These are phyloP conservation scores for Lanistes nyassanus DNA, from an alignment of 1,140 invertebrate species.

Conservation along the genomic window DNA sequence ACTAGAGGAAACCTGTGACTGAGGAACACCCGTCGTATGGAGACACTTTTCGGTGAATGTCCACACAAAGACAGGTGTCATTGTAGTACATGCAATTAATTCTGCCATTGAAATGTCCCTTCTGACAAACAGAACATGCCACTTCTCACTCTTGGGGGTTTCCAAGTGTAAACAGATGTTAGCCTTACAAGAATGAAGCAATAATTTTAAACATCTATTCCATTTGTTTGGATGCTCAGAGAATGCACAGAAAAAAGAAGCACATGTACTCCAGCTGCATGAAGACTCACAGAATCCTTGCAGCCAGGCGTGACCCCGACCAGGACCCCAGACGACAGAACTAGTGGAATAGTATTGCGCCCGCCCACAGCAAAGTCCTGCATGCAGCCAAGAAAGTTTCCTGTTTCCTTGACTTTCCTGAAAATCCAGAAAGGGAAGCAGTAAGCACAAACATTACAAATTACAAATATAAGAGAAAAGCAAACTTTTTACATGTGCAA, in stretches of 20 bases:
- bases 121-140: too few species aligned
- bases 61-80: too few species aligned
- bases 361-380: slow-evolving; percentile 81
- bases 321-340: slow-evolving; percentile 74
- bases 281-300: slow-evolving; percentile 73
- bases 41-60: too few species aligned
- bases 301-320: slow-evolving; percentile 84
- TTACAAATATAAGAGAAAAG: background rate
- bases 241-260: too few species aligned
- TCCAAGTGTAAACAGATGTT: too few species aligned
- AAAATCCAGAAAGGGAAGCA: background rate
- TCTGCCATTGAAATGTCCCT: too few species aligned
- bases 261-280: background rate
- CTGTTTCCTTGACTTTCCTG: slow-evolving; percentile 15
- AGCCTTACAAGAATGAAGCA: background rate
- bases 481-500: background rate
- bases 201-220: background rate
- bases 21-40: too few species aligned
- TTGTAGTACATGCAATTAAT: too few species aligned
- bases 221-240: slow-evolving; percentile 68
- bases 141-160: too few species aligned
- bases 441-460: background rate
- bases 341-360: slow-evolving; percentile 69
- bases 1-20: too few species aligned
- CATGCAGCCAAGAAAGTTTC: slow-evolving; percentile 81